These are phyloP conservation scores for Cinclus mexicanus DNA, from an alignment of 2,113 vertebrate species.

Conservation along the genomic window DNA sequence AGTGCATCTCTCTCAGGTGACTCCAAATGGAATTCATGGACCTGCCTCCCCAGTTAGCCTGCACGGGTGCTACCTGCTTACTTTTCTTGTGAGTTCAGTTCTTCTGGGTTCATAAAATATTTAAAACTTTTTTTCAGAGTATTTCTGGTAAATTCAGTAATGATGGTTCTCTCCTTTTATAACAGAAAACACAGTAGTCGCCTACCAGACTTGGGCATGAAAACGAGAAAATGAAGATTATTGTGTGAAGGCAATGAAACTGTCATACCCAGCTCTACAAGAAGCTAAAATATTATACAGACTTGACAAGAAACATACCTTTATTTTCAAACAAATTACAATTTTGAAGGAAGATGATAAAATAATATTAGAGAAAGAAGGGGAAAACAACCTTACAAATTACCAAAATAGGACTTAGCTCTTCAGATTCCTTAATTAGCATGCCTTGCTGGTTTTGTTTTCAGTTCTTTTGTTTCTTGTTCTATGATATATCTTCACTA, in stretches of 20 bases:
- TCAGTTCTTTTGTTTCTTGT: background rate
- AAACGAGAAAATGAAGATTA: background rate
- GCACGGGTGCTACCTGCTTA: background rate
- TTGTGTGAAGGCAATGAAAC: background rate
- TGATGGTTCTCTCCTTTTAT: background rate
- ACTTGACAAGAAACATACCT: background rate
- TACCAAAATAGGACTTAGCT: background rate
- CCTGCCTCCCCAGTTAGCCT: background rate
- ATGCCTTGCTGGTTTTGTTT: background rate
- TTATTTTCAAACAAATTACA: background rate
- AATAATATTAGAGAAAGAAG: background rate
- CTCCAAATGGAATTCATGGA: background rate
- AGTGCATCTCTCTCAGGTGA: background rate
- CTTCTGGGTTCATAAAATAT: background rate
- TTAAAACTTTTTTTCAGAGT: background rate
- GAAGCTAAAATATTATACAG: slow-evolving; percentile 11
- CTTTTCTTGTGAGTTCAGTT: background rate
- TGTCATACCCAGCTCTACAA: background rate
- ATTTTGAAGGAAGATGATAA: background rate
- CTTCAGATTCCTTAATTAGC: background rate
- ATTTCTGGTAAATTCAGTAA: background rate
- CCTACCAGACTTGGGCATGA: background rate
- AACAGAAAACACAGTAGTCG: background rate
- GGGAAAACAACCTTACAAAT: background rate
- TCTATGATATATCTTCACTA: background rate